Evolutionary conservation across 2,888 invertebrate species (phyloP), one percentile per base, ranked within the genome.

Genomic region (Eupithecia inturbata): DNA sequence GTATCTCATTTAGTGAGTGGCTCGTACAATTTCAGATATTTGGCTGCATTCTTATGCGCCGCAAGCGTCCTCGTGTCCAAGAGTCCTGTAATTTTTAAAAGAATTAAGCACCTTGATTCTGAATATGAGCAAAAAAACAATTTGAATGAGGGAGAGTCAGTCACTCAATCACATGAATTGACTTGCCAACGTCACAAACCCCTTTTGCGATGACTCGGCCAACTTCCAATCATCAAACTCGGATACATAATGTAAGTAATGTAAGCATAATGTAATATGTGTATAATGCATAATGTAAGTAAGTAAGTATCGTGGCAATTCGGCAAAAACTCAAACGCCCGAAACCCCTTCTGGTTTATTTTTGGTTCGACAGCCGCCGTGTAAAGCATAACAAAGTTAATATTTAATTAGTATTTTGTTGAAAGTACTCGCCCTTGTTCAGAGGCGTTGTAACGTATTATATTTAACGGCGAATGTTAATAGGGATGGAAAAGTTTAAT

Each of bases 391-490:
- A 31, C 49, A 33, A 74, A 75, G 76, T 79, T 75, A 78, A 77
- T 78, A 77, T 79, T 78, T 79, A 79, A 79, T 77, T 73, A 73
- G 75, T 76, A 77, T 77, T 78, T 76, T 79, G 71, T 68, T 71
- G 70, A 73, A 76, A 77, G 78, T 76, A 68, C 68, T 71, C 69
- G 28, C 39, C 68, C 68, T 71, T 75, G 72, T 68, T 64, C 67
- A 45, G 45, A 22, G 72, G 68, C 68, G 70, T 63, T 70, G 67
- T 67, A 70, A 72, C 33, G 33, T 33, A 33, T 63, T 63, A 63
- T 68, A 72, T 68, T 72, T 64, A 72, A 72, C 70, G 60, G 57
- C 63, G 19, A 67, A 57, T 71, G 57, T 64, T 72, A 64, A 75
- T 68, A 70, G 49, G 45, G 45, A 71, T 62, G 57, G 53, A 53